Evolutionary conservation across 64 coral and sea anemone genomes (phyloP), one percentile per base, ranked within the genome.

Genomic region (Stylophora pistillata): DNA sequence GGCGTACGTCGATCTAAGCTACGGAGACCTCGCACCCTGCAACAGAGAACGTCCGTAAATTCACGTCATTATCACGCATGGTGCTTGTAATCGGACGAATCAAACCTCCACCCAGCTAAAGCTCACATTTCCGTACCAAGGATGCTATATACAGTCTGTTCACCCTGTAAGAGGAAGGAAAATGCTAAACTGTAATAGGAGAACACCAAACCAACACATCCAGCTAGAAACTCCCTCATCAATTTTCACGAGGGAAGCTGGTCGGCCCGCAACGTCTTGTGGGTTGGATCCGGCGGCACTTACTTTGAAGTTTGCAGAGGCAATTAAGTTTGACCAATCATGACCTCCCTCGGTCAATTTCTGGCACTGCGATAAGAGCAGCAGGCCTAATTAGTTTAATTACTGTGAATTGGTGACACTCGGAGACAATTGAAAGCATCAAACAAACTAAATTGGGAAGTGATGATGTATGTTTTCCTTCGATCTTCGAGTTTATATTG

Each of bases 351-450:
- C 68, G 56, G 74, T 64, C 91, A 85, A 90, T 97, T 97, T 88
- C 87, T 92, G 91, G 87, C 91, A 93, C 58, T 86, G 70, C 79
- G 95, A 97, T 97, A 97, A 93, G 91, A 87, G 89, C 95, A 93
- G 87, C 74, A 87, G 65, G 75, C 80, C 47, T 90, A 97, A 97
- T 93, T 97, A 97, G 91, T 97, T 97, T 97, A 97, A 97, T 97
- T 97, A 97, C 87, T 85, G 81, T 97, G 95, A 97, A 97, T 97
- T 93, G 91, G 95, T 97, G 95, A 97, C 95, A 97, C 91, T 93
- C 95, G 91, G 90, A 93, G 87, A 97, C 91, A 97, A 93, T 97
- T 90, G 91, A 93, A 92, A 90, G 87, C 92, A 89, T 93, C 82
- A 93, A 93, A 93, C 91, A 87, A 85, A 93, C 88, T 93, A 93